Evolutionary conservation across 2,888 invertebrate genomes (phyloP), one percentile per base, ranked within the genome.

Genomic region (Philopedon plagiatum): DNA sequence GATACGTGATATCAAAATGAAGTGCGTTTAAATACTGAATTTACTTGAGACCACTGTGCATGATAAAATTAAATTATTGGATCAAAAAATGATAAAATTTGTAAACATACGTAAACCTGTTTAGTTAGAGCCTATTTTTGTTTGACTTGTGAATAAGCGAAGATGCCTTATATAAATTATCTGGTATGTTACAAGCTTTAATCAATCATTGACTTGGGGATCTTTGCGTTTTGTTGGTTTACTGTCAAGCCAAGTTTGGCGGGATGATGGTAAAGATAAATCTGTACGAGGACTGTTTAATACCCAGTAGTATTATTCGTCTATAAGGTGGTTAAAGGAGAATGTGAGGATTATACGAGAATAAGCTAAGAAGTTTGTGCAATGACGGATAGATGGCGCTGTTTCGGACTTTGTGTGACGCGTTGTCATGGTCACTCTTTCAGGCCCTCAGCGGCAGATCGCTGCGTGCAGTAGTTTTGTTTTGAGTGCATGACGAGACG

Each of bases 71-170:
- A 62, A 62, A 21, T 46, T 62, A 62, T 62, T 62, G 61, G 61
- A 62, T 62, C 61, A 62, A 62, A 62, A 62, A 62, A 46, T 62
- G 61, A 62, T 62, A 62, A 62, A 62, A 29, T 62, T 62, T 62
- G 61, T 62, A 62, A 62, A 62, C 61, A 62, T 15, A 62, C 51
- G 51, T 29, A 54, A 54, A 54, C 51, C 51, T 54, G 51, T 54
- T 46, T 19, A 46, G 44, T 29, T 62, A 44, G 46, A 49, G 61
- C 46, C 61, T 62, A 62, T 62, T 46, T 62, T 26, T 49, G 61
- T 62, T 62, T 62, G 61, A 62, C 13, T 62, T 46, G 46, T 46
- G 44, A 62, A 62, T 62, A 62, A 29, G 23, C 18, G 32, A 23
- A n/a, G 29, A 29, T 29, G 26, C 15, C 61, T 61, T 61, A 44